Evolutionary conservation across 2,888 invertebrate genomes (phyloP).

Genomic region (Carcina quercana): DNA sequence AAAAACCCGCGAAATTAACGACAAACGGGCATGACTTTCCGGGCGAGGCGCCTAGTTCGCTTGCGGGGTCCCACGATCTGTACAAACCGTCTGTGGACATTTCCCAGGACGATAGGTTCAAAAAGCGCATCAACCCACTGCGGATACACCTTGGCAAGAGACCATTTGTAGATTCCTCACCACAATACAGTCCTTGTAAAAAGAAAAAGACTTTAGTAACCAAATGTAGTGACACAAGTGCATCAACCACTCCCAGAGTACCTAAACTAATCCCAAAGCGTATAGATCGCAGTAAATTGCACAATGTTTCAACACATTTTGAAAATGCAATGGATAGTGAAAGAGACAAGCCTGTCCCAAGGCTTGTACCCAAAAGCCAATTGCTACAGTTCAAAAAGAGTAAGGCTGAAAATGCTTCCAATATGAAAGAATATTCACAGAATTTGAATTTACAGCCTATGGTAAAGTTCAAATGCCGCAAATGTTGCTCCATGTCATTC

Average conservation of each 20-base stretch:
- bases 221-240: slow-evolving; percentile 46
- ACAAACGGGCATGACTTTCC: slow-evolving; percentile 56
- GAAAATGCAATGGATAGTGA: slow-evolving; percentile 41
- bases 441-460: slow-evolving; percentile 82
- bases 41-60: slow-evolving; percentile 37
- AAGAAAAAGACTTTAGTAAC: slow-evolving; percentile 48
- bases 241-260: slow-evolving; percentile 38
- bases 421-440: slow-evolving; percentile 79
- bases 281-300: slow-evolving; percentile 43
- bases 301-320: slow-evolving; percentile 48
- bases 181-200: slow-evolving; percentile 42
- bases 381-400: slow-evolving; percentile 59
- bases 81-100: slow-evolving; percentile 37
- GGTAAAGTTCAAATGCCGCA: slow-evolving; percentile 83
- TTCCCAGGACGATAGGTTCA: slow-evolving; percentile 44
- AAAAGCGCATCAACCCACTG: slow-evolving; percentile 61
- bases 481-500: slow-evolving; percentile 81
- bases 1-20: slow-evolving; percentile 50
- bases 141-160: slow-evolving; percentile 64
- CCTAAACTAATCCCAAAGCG: slow-evolving; percentile 61
- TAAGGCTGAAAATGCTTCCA: slow-evolving; percentile 56
- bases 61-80: slow-evolving; percentile 29
- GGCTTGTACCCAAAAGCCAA: slow-evolving; percentile 66
- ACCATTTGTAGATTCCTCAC: slow-evolving; percentile 64
- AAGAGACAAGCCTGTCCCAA: slow-evolving; percentile 59